Conservation (phyloP, 2,113 vertebrate genomes). For the Ammodytes marinus region DNA sequence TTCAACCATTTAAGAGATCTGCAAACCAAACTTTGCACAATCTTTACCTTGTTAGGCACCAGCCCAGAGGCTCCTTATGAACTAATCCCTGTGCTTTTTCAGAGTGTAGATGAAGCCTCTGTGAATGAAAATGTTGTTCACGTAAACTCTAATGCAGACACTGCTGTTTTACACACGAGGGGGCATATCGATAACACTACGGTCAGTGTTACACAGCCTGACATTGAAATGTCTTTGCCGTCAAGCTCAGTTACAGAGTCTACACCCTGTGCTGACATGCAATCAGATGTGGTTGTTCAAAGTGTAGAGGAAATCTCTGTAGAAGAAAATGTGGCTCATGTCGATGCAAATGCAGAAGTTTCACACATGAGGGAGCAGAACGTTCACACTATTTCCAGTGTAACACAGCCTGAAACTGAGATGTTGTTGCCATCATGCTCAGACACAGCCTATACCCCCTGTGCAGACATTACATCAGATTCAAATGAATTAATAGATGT, state of each 20-base stretch:
- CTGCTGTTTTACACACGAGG: neutral
- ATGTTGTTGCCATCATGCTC: too few relatives aligned
- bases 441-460: too few relatives aligned
- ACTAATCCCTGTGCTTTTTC: neutral
- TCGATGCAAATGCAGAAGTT: too few relatives aligned
- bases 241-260: neutral
- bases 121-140: neutral
- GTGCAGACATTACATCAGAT: neutral
- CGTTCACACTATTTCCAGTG: too few relatives aligned
- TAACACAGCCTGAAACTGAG: too few relatives aligned
- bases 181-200: neutral
- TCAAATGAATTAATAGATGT: neutral
- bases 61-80: neutral
- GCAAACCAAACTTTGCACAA: neutral
- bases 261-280: neutral
- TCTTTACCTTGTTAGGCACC: neutral
- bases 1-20: neutral
- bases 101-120: neutral
- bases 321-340: too few relatives aligned
- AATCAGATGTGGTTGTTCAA: neutral
- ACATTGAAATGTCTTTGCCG: neutral
- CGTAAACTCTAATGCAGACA: neutral
- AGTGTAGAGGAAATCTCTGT: too few relatives aligned
- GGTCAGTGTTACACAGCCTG: neutral
- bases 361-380: too few relatives aligned